Base-by-base conservation (phyloP, 2,888 invertebrate genomes). In the Agrilus biguttatus region DNA sequence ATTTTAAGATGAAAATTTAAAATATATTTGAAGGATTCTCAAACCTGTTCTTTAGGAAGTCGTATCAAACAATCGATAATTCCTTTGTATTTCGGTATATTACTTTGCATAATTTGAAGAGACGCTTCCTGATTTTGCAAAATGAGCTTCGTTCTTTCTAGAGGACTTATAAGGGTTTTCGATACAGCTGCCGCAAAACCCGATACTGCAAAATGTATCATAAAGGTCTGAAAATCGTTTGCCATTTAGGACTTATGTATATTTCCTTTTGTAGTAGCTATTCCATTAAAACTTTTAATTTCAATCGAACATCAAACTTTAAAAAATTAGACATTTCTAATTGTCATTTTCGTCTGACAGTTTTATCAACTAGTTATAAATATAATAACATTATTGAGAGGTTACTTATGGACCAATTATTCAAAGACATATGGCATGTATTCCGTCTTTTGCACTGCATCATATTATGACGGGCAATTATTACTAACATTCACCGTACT, bases 91-190 rank as follows among this genome's bases (percentile, higher is more conserved):
- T 37, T 42, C 43, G 36, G 33, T 34, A 44, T 23, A 41, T 51
- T 36, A 1, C 48, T 47, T 34, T 42, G 47, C 8, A 50, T 19
- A 35, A 52, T 42, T 40, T 51, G 50, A 14, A 42, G 42, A 14
- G 50, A 40, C 10, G 49, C 49, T n/a, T 45, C 46, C 39, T 52
- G 52, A 34, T 48, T 51, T 47, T 52, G 51, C 21, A 51, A 36
- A 32, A 51, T 49, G 3, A 51, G 34, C 44, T 52, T 52, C 7
- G 47, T 47, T 8, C 52, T 39, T 40, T 52, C 52, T 1, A 52
- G 14, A 1, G 52, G 52, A 8, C 51, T 50, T 28, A 45, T 40
- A 10, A 52, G 7, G 5, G 51, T 49, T 45, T 52, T 52, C 10
- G 48, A 47, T 8, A 49, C 41, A 40, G 50, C 39, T 40, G 48